These are phyloP conservation scores for Tipula vernalis DNA, from an alignment of 2,888 invertebrate genomes.

Conservation along the genomic window DNA sequence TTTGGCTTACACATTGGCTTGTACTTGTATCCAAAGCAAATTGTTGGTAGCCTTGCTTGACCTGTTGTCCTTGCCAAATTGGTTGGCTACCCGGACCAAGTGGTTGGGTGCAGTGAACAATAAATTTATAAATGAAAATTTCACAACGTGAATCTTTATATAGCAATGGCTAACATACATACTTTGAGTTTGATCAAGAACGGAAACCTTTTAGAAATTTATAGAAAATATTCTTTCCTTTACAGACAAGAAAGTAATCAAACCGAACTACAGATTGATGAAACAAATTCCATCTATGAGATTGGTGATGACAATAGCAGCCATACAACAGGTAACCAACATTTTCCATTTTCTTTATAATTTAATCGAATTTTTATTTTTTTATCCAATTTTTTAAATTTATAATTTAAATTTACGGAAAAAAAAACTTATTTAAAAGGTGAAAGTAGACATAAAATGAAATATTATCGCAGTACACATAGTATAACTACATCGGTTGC, in stretches of 20 bases:
- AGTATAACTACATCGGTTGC: slow-evolving; percentile 36
- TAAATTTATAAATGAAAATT: too few relatives aligned
- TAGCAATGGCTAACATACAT: too few relatives aligned
- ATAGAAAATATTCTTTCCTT: neutral
- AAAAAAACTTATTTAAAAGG: neutral
- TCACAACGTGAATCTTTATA: too few relatives aligned
- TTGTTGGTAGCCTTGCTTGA: too few relatives aligned
- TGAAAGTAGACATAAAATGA: slow-evolving; percentile 36
- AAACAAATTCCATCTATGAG: neutral
- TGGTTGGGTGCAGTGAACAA: too few relatives aligned
- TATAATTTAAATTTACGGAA: neutral
- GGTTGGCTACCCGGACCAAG: too few relatives aligned
- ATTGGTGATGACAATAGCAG: slow-evolving; percentile 7
- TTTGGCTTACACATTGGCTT: too few relatives aligned
- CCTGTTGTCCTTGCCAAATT: too few relatives aligned
- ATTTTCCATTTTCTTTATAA: slow-evolving; percentile 11
- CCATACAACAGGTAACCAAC: neutral
- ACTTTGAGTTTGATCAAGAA: too few relatives aligned
- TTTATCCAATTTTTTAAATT: slow-evolving; percentile 14
- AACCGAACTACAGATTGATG: neutral
- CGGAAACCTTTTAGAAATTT: neutral
- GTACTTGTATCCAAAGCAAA: too few relatives aligned
- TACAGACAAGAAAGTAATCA: neutral
- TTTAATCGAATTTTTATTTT: slow-evolving; percentile 18
- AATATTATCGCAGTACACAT: slow-evolving; percentile 36